Evolutionary conservation across 2,113 vertebrate genomes (phyloP), one percentile per base, ranked within the genome.

Genomic region (Sorex araneus): DNA sequence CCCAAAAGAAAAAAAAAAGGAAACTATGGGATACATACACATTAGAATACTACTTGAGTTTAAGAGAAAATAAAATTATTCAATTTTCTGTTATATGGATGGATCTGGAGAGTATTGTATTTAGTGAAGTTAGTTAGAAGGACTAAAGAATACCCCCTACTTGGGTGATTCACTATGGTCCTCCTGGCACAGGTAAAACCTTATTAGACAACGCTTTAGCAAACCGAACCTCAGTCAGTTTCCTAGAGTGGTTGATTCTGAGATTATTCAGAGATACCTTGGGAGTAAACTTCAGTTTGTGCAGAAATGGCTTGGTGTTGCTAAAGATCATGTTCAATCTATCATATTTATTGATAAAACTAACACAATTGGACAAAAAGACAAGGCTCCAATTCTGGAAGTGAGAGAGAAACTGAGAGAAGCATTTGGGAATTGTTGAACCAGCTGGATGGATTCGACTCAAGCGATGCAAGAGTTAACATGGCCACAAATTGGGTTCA

Each of bases 401-500:
- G 99, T 0, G 99, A 99, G 96, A 97, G 99, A 75, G 99, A 99
- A 96, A 99, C 99, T 95, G 99, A 99, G 97, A 98, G 98, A 89
- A 99, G 99, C 0, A 99, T 99, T 3, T 12, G 28, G 27, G 8
- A 67, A 97, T 98, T 99, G 79, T 98, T 99, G 91, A 99, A 99
- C 97, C 98, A 99, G 85, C 92, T 99, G 92, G 98, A 99, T 76
- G 99, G 99, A 34, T 99, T 99, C 89, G 98, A 99, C 95, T 99
- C 99, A 0, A 97, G 99, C 7, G 99, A 99, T 2, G 98, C 99
- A 5, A 99, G 99, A 97, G 98, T 99, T n/a, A 99, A 99, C 94
- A 99, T 99, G 99, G 99, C 99, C 70, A 99, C 99, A 60, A 99
- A 99, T 88, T 99, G 78, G 98, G 99, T 98, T 98, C 99, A 98